Evolutionary conservation across 2,888 invertebrate genomes (phyloP), one percentile per base, ranked within the genome.

Genomic region (Trichopria drosophilae): DNA sequence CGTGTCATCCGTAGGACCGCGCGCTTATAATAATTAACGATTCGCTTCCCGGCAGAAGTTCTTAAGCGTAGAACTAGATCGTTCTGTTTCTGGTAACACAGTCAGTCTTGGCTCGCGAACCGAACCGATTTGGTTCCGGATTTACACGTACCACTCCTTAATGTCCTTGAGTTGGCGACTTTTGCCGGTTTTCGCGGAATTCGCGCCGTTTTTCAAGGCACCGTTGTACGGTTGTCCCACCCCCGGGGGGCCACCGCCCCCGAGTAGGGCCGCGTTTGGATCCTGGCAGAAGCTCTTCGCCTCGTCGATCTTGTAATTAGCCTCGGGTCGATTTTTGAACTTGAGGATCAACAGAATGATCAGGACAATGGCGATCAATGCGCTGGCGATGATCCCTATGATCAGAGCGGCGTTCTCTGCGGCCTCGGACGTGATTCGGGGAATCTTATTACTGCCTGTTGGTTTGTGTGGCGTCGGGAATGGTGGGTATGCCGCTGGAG

Each of bases 131-230:
- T 53, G 48, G 18, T 42, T 39, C 36, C 36, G 43, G 19, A 47
- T 60, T 83, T 88, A 93, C 77, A 94, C 94, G 77, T 94, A 94
- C 94, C 94, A 94, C 82, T 94, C 94, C 80, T 94, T 94, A 73
- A 94, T 90, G 75, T 93, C 92, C 82, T 92, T 91, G 57, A 88
- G 84, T 73, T 86, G 84, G 57, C 85, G 82, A 71, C 90, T 90
- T 77, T 87, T 83, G 57, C 78, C 80, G 51, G 82, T 81, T 70
- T 81, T 73, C 58, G 64, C 67, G 37, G 57, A 63, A 46, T 68
- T 71, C 39, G 73, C 65, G 34, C 70, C 68, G 48, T 68, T 71
- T 51, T 72, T 73, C 41, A 69, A 53, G 20, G 71, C 61, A 20
- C 72, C 71, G 58, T 73, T 68, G 63, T 78, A 79, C 53, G 77